Percentiles rank a stretch among this genome's conserved stretches.
phyloP scores from a whole-genome alignment of 2,888 invertebrate species.

The Zaprionus bogoriensis region DNA sequence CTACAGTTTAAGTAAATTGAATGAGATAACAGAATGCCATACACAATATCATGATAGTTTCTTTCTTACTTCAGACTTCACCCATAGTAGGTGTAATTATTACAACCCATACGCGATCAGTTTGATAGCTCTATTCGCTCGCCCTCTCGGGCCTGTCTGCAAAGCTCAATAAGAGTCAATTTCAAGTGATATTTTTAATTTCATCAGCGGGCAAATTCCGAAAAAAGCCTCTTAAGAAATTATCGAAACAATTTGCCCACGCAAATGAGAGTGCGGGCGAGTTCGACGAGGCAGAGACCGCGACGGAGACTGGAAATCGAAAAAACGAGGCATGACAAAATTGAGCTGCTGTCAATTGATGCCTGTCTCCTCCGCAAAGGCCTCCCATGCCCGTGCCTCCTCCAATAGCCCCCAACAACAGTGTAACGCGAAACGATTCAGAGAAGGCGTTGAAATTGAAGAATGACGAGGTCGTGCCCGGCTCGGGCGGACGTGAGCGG shows the following conservation, averaged over 20 bases:
- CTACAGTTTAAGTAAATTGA: no score
- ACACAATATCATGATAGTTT: no score
- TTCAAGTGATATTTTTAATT: slow-evolving; percentile 55
- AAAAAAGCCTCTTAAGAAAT: slow-evolving; percentile 69
- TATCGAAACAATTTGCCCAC: slow-evolving; percentile 69
- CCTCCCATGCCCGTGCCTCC: background rate
- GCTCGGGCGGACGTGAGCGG: slow-evolving; percentile 53
- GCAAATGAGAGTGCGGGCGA: slow-evolving; percentile 55
- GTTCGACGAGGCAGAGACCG: background rate
- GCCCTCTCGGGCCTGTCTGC: slow-evolving; percentile 2
- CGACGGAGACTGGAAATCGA: slow-evolving; percentile 44
- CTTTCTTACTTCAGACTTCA: no score
- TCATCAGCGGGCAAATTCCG: slow-evolving; percentile 35
- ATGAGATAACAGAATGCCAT: no score
- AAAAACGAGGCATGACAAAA: slow-evolving; percentile 69
- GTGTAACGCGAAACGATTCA: slow-evolving; percentile 51
- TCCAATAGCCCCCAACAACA: slow-evolving; percentile 2
- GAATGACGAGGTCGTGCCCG: slow-evolving; percentile 55
- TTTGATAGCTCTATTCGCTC: slow-evolving; percentile 29
- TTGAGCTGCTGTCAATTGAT: slow-evolving; percentile 69
- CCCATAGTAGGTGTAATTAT: background rate
- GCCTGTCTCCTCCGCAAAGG: slow-evolving; percentile 5
- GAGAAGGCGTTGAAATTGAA: slow-evolving; percentile 70
- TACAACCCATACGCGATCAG: background rate
- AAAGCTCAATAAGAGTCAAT: slow-evolving; percentile 41